Evolutionary conservation across 2,113 vertebrate species (phyloP).

Genomic region (human (Homo sapiens)): DNA sequence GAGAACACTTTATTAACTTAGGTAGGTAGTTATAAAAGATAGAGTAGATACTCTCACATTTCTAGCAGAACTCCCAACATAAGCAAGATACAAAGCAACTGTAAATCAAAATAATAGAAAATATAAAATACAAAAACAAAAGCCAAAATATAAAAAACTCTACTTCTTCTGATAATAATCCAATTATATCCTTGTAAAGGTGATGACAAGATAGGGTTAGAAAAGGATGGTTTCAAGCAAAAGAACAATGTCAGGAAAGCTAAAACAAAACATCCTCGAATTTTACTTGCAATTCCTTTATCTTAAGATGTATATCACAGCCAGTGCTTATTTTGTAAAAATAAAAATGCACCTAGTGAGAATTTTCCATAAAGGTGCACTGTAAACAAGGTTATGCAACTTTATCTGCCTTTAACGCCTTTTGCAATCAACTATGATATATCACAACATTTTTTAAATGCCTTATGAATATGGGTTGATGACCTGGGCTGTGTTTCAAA

Average conservation of each 20-base stretch:
- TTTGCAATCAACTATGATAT: conserved; percentile 29
- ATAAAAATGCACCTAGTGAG: conserved; percentile 40
- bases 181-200: neutral
- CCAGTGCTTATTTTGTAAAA: conserved; percentile 57
- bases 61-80: neutral
- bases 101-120: conserved; percentile 20
- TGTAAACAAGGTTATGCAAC: conserved; percentile 18
- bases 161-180: neutral
- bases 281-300: neutral
- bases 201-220: neutral
- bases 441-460: conserved; percentile 64
- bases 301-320: conserved; percentile 42
- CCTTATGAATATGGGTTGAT: conserved; percentile 42
- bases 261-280: conserved; percentile 51
- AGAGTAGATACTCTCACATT: neutral
- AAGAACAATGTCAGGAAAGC: neutral
- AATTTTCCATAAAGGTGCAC: conserved; percentile 28
- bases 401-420: conserved; percentile 56
- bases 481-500: conserved; percentile 45
- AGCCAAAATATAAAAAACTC: neutral
- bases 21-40: neutral
- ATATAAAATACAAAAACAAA: neutral
- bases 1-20: neutral
- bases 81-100: neutral
- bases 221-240: neutral